Base-by-base conservation (phyloP, 1,140 invertebrate species). In the Gonioctena quinquepunctata region DNA sequence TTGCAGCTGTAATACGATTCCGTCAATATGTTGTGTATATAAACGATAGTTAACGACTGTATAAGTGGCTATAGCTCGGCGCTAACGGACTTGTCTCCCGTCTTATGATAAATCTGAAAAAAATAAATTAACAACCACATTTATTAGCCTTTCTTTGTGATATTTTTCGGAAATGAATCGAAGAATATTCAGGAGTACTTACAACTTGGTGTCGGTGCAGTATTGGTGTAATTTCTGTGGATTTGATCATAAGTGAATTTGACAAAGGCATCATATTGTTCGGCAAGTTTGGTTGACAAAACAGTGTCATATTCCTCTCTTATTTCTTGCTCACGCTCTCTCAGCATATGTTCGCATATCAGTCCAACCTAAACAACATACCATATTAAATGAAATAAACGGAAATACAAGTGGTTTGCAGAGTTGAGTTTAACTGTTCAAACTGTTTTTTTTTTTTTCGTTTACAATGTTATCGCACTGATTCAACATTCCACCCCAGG, bases 211-310 rank as follows among this genome's bases (percentile, higher is more conserved):
- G 86, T 89, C 88, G 89, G 88, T 85, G 92, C 68, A 21, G 27
- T 25, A 50, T 65, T 74, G 63, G 60, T 90, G 82, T 94, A 95
- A 83, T 91, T 90, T 85, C 91, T 93, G 79, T 95, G 94, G 80
- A 98, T 93, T 87, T 98, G 96, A 86, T 99, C 96, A 81, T 96
- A 93, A 73, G 96, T 98, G 84, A 98, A 98, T 85, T 96, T 97
- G 19, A 98, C 94, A 85, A 98, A 98, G 77, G 95, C 93, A 85
- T 98, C 96, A 83, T 98, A 98, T 85, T 99, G 96, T 85, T 99
- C 96, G 54, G 95, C 93, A 75, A 98, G 88, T 86, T 98, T 98
- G 81, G 89, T 89, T 77, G 90, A 94, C 73, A 99, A 87, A 75
- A 96, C 94, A 75, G 91, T 89, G 85, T 98, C 95, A 84, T 98